Base-by-base conservation (phyloP, 2,113 vertebrate species). In the Podocnemis expansa region DNA sequence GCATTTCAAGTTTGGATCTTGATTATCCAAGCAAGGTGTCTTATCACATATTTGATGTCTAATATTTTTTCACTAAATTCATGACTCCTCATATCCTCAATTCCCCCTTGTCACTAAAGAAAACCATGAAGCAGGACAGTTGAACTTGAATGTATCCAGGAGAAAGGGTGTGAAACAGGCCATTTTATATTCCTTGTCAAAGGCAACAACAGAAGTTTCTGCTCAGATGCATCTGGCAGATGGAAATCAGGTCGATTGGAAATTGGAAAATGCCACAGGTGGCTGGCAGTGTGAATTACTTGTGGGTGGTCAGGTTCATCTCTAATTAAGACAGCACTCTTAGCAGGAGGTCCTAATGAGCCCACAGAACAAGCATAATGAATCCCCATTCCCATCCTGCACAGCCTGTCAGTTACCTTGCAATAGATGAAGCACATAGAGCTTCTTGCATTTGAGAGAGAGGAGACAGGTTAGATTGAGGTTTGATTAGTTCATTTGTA, bases 291-390 rank as follows among this genome's bases (percentile, higher is more conserved):
- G 94, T 91, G 93, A 98, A 97, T 97, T 96, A 93, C 92, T 97
- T 97, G 97, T 96, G 97, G 97, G 97, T 96, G 96, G 94, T 94
- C 94, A 96, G 85, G 94, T 97, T 97, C 95, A 96, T 94, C 67
- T 58, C 87, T 97, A 98, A 98, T 97, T 97, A 96, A 94, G 89
- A 94, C 91, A 87, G 90, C 92, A 96, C 82, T 88, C 84, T 95
- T 93, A 87, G 93, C 85, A 92, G 38, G 78, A 93, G 88, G 93
- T 90, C 88, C 60, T 97, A 96, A 97, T 95, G 93, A 96, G 87
- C 84, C 89, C 96, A 89, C 85, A 83, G 92, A 22, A 91, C 91
- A 95, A 82, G 67, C 86, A 31, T 97, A 95, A 95, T 89, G 89
- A 96, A 75, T 85, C 85, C 86, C 92, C 94, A 95, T 97, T 95